Base-by-base conservation (phyloP, 2,113 vertebrate species). In the Triplophysa siluroides region DNA sequence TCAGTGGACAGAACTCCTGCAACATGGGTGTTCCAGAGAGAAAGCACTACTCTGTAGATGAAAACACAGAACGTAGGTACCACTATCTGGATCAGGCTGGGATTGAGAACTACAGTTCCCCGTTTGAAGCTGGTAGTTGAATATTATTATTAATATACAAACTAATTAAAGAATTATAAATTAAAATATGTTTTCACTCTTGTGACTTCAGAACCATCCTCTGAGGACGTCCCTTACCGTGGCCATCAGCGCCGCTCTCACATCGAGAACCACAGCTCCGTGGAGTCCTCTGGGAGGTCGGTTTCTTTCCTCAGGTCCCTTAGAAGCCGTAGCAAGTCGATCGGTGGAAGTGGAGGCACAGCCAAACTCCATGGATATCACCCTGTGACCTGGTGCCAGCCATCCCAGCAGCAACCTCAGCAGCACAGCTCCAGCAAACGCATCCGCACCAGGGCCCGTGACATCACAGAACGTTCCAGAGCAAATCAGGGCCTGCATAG, bases 41-140 rank as follows among this genome's bases (percentile, higher is more conserved):
- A 76, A 82, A 81, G 77, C 90, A 91, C 47, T 94, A 95, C 23
- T 94, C 94, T 7, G 92, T 93, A 19, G 95, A 97, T 81, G 96
- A 97, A 90, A 97, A 97, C 89, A 95, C 94, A 60, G 96, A 98
- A 88, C 95, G 96, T 89, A 95, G 96, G 92, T 97, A 97, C 93
- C 96, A 97, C 93, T 98, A 98, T 88, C 92, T 96, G 88, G 96
- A 97, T 88, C 93, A 97, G 41, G 95, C 94, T 21, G 96, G 96
- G 74, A 96, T 97, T 88, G 96, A 98, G 87, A 97, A 97, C 91
- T 97, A 95, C 86, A 92, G 94, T 0, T 97, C 96, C 43, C 94
- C 94, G 85, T 96, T 96, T 86, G 95, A 95, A 71, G 89, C 93
- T 87, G 95, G 96, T 95, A 92, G 78, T 85, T 10, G 58, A 60